Conservation (phyloP, 2,113 vertebrate species). For the Holacanthus passer region DNA sequence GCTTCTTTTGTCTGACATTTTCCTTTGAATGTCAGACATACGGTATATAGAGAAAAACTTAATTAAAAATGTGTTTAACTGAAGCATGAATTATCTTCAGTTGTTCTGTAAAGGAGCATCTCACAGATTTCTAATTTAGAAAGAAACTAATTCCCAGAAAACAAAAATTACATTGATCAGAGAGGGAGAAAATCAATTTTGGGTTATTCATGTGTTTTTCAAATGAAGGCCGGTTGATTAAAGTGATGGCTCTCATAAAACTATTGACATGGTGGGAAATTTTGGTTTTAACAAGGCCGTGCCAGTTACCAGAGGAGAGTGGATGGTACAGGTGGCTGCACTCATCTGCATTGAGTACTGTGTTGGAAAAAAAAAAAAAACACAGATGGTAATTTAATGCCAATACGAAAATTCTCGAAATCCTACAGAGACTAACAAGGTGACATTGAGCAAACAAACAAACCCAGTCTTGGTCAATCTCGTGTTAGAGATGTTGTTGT, state of each 20-base stretch:
- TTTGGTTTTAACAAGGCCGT: slow-evolving; percentile 13
- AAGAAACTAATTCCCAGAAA: not conserved
- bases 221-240: not conserved
- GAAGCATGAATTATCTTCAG: not conserved
- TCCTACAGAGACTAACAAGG: slow-evolving; percentile 16
- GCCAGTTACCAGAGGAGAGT: not conserved
- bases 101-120: slow-evolving; percentile 1
- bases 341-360: not conserved
- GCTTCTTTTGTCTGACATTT: not conserved
- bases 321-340: slow-evolving; percentile 11
- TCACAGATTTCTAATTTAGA: slow-evolving; percentile 9
- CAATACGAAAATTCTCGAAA: slow-evolving; percentile 19
- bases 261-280: not conserved
- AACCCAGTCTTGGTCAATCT: slow-evolving; percentile 9
- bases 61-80: slow-evolving; percentile 1
- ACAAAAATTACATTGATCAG: not conserved
- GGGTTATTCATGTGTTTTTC: not conserved
- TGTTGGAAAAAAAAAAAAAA: slow-evolving; percentile 4
- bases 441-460: slow-evolving; percentile 38
- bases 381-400: slow-evolving; percentile 19
- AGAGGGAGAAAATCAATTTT: not conserved
- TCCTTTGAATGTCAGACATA: slow-evolving; percentile 6
- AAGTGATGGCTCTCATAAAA: not conserved
- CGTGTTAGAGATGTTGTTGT: slow-evolving; percentile 35
- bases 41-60: not conserved